Evolutionary conservation across 1,140 invertebrate species (phyloP), one percentile per base, ranked within the genome.

Genomic region (Atta colombica): DNA sequence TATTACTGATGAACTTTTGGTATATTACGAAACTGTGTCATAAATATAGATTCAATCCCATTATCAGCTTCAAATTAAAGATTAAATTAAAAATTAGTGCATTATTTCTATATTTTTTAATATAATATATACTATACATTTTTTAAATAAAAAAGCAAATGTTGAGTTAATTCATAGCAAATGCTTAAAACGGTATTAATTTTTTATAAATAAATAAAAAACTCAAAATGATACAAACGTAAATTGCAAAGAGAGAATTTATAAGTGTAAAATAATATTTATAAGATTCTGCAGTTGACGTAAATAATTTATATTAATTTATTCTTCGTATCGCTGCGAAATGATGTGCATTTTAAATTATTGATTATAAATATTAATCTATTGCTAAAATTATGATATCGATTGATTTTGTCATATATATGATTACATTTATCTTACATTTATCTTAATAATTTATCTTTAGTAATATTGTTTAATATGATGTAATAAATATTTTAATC

Each of bases 381-480:
- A 55, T 74, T 58, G n/a, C 10, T 75, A 58, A 16, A 75, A 75
- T 58, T 58, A 31, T 31, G 8, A 75, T 75, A 35, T 75, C 60
- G 25, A 25, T 10, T 39, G 7, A 39, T 39, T 75, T 39, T 60
- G 10, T 10, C 21, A 49, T 25, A 25, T 8, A 14, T 6, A 18
- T 28, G 45, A 31, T 28, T 2, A 28, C 28, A 28, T 28, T 28
- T 1, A 71, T 53, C 8, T 72, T 45, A 39, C 35, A 25, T 51
- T 8, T 45, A 71, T 25, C 25, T 25, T 25, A 25, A 25, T 25
- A 25, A 25, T 51, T 8, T 45, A 71, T 39, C 39, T 35, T 21
- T 71, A 49, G 14, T 71, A 71, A 71, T 71, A n/a, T 71, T 21
- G 8, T 72, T 72, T 72, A 51, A 25, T 69, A 25, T 69, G n/a